Conservation (phyloP, 2,888 invertebrate genomes). For the Macrophya alboannulata region DNA sequence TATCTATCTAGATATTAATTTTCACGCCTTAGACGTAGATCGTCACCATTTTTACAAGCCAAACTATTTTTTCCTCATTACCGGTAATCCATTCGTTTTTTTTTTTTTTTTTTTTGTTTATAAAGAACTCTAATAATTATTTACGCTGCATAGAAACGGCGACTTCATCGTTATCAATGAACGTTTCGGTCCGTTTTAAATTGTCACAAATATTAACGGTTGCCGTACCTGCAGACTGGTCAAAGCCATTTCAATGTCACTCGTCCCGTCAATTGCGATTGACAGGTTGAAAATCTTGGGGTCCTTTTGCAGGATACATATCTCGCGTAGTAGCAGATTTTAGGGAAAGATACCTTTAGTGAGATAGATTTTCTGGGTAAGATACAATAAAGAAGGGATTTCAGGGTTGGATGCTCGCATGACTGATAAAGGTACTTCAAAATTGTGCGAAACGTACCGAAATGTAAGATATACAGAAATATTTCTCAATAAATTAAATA, state of each 20-base stretch:
- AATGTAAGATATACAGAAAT: constrained; percentile 1
- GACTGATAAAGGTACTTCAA: constrained; percentile 13
- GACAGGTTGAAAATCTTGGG: neutral
- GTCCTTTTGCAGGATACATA: constrained; percentile 1
- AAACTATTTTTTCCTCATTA: neutral
- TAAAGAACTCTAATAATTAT: neutral
- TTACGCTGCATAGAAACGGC: neutral
- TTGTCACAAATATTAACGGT: neutral
- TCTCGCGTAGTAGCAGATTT: constrained; percentile 7
- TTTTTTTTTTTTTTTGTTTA: neutral
- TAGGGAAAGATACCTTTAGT: neutral
- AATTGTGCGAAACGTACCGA: neutral
- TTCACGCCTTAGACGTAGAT: neutral
- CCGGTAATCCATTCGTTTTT: neutral
- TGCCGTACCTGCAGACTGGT: neutral
- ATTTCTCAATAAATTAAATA: neutral
- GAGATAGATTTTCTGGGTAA: constrained; percentile 26
- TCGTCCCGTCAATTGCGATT: neutral
- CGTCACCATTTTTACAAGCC: neutral
- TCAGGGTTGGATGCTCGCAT: constrained; percentile 19
- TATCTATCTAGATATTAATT: constrained; percentile 21
- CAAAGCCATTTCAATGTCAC: neutral
- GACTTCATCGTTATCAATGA: neutral
- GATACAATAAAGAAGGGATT: constrained; percentile 45
- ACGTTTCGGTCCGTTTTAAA: neutral